These are phyloP conservation scores for Cottoperca gobio DNA, from an alignment of 2,797 vertebrate genomes.

Conservation along the genomic window DNA sequence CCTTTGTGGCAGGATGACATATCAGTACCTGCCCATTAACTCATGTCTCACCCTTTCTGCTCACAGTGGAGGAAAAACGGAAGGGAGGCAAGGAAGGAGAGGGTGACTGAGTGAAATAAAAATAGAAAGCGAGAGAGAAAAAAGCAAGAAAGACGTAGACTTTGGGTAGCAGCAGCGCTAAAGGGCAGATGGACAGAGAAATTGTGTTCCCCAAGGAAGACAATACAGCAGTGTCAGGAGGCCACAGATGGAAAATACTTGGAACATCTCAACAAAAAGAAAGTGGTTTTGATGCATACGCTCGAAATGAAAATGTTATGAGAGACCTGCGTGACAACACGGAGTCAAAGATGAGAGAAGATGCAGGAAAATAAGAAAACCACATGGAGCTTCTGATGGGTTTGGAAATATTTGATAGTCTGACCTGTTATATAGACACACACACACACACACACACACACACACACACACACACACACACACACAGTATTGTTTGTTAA, in stretches of 20 bases:
- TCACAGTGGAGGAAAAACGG: slow-evolving; percentile 38
- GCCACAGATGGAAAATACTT: slow-evolving; percentile 9
- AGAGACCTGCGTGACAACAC: slow-evolving; percentile 7
- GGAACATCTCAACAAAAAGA: slow-evolving; percentile 25
- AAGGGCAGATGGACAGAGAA: slow-evolving; percentile 41
- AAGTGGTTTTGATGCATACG: slow-evolving; percentile 10
- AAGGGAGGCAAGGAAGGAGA: slow-evolving; percentile 9
- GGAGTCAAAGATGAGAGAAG: not conserved
- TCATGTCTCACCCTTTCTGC: slow-evolving; percentile 64
- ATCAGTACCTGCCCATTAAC: slow-evolving; percentile 76
- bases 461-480: not conserved
- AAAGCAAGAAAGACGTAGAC: slow-evolving; percentile 32
- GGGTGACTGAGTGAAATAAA: slow-evolving; percentile 16
- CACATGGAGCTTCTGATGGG: not conserved
- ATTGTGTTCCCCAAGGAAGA: slow-evolving; percentile 9
- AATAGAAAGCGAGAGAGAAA: slow-evolving; percentile 4
- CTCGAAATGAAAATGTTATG: slow-evolving; percentile 22
- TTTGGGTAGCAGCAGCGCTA: not conserved
- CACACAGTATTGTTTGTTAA: slow-evolving; percentile 8
- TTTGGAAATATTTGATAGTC: slow-evolving; percentile 7
- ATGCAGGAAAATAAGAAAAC: slow-evolving; percentile 1
- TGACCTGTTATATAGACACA: not conserved
- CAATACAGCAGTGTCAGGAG: slow-evolving; percentile 27
- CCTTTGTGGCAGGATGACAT: slow-evolving; percentile 76
- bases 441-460: not conserved